These are phyloP conservation scores for Neotragus moschatus DNA, from an alignment of 2,113 vertebrate genomes.

Conservation along the genomic window DNA sequence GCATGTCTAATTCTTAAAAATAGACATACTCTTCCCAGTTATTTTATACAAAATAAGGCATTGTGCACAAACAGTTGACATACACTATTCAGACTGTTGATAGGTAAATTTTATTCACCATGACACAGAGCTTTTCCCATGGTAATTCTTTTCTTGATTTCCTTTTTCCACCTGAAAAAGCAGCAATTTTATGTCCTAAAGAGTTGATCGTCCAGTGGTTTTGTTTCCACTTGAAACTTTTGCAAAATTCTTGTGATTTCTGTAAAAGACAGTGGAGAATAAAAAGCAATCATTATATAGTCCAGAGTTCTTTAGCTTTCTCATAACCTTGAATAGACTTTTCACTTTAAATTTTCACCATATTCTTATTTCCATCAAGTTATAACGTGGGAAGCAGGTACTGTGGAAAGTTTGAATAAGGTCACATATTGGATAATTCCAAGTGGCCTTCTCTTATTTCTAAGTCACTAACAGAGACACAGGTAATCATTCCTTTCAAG, in stretches of 20 bases:
- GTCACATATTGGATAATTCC: neutral
- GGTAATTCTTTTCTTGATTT: neutral
- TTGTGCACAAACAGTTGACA: neutral
- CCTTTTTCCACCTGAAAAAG: neutral
- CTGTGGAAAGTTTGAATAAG: neutral
- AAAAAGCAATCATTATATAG: neutral
- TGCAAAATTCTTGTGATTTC: neutral
- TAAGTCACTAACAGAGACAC: neutral
- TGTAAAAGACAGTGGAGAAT: neutral
- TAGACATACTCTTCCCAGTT: neutral
- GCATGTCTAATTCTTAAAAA: neutral
- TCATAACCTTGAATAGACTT: neutral
- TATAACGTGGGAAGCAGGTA: neutral
- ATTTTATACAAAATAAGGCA: neutral
- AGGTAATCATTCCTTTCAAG: neutral
- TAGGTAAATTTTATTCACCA: neutral
- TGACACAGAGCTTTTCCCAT: neutral
- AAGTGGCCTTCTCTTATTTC: neutral
- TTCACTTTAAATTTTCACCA: neutral
- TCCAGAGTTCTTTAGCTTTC: neutral
- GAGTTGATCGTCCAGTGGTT: neutral
- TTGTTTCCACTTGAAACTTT: constrained; percentile 17
- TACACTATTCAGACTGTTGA: neutral
- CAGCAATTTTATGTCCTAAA: neutral
- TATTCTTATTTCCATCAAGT: neutral